Percentiles rank a stretch among this genome's conserved stretches.
Conservation (phyloP, 2,888 invertebrate species). For the Lissonota sp. region DNA sequence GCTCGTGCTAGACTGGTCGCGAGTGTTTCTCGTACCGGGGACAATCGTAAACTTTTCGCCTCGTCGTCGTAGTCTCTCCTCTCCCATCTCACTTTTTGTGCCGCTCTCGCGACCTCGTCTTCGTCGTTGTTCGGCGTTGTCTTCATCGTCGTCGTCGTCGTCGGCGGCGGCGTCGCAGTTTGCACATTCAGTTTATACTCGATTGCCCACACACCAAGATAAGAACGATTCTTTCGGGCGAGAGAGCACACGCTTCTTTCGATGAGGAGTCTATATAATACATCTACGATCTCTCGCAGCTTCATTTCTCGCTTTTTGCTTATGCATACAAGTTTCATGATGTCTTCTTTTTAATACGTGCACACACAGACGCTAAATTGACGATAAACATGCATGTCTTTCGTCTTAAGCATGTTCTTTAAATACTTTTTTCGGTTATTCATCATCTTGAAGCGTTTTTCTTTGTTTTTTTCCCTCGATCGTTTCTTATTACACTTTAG, state of each 20-base stretch:
- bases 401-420: constrained; percentile 36
- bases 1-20: constrained; percentile 82
- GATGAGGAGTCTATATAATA: constrained; percentile 27
- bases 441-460: constrained; percentile 26
- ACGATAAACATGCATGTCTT: no score
- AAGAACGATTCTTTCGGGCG: neutral
- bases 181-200: constrained; percentile 51
- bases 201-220: constrained; percentile 13
- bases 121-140: neutral
- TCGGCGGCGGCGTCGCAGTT: constrained; percentile 60
- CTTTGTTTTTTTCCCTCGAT: constrained; percentile 11
- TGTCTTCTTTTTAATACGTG: no score
- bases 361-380: neutral
- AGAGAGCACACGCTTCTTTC: constrained; percentile 20
- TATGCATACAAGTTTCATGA: no score
- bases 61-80: constrained; percentile 62
- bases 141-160: constrained; percentile 25
- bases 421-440: constrained; percentile 56
- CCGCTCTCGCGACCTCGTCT: constrained; percentile 61
- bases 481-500: constrained; percentile 1
- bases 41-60: constrained; percentile 73
- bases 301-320: constrained; percentile 25
- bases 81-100: constrained; percentile 48
- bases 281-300: constrained; percentile 42
- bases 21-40: constrained; percentile 65